A percentile compares a stretch with the other conserved stretches of the same genome.
phyloP scores from a whole-genome alignment of 2,113 vertebrate genomes.

The Nerophis lumbriciformis region DNA sequence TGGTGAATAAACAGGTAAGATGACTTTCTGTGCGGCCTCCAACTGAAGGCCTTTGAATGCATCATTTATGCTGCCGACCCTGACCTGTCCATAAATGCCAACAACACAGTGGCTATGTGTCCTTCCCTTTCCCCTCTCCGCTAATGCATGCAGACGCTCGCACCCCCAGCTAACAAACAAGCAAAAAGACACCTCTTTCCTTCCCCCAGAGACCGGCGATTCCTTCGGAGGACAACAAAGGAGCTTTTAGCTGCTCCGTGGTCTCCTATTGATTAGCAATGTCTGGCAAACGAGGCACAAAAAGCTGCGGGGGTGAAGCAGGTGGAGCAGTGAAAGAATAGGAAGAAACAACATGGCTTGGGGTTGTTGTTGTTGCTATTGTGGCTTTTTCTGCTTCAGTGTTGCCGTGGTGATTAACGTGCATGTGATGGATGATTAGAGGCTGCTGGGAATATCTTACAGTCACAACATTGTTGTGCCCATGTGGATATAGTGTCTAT shows the following conservation, averaged over 20 bases:
- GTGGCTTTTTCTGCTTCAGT: conserved; percentile 15
- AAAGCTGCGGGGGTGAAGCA: neutral
- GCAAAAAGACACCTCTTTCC: conserved; percentile 18
- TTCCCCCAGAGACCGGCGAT: conserved; percentile 20
- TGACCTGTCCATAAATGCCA: neutral
- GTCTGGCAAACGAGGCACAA: conserved; percentile 1
- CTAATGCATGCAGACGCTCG: conserved; percentile 28
- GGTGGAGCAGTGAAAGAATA: neutral
- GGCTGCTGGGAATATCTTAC: too few relatives aligned
- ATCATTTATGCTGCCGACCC: conserved; percentile 16
- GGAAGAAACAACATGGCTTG: conserved; percentile 15
- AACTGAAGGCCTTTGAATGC: conserved; percentile 32
- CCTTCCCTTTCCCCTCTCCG: conserved; percentile 4
- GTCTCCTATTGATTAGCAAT: conserved; percentile 24
- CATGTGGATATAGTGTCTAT: too few relatives aligned
- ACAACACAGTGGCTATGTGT: neutral
- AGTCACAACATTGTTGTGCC: too few relatives aligned
- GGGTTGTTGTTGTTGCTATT: conserved; percentile 24
- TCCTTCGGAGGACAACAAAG: conserved; percentile 17
- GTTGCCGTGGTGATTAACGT: conserved; percentile 2
- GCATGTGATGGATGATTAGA: neutral
- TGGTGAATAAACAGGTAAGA: neutral
- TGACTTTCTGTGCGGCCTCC: neutral
- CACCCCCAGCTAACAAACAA: conserved; percentile 47
- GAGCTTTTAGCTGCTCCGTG: conserved; percentile 29